phyloP scores from a whole-genome alignment of 2,797 vertebrate species.

The Lithobates sylvaticus region DNA sequence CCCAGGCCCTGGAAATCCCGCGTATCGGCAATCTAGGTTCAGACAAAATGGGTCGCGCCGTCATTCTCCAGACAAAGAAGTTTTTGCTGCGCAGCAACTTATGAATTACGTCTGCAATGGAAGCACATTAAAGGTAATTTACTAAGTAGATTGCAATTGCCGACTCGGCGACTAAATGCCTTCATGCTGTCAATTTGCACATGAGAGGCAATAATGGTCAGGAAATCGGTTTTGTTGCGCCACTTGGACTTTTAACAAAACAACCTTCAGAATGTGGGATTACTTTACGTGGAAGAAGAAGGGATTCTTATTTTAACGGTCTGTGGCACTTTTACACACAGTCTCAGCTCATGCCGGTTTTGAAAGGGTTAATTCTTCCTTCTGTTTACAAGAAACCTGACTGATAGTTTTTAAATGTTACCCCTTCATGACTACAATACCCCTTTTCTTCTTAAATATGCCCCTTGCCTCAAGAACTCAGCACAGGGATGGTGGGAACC shows the following conservation, averaged over 20 bases:
- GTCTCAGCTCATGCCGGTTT: no score
- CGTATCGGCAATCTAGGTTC: not conserved
- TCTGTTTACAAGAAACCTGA: no score
- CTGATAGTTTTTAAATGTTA: no score
- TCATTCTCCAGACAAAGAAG: not conserved
- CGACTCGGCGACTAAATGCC: not conserved
- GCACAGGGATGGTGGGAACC: no score
- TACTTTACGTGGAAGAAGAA: no score
- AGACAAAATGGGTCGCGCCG: not conserved
- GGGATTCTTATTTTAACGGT: no score
- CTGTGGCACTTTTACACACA: no score
- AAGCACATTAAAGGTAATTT: not conserved
- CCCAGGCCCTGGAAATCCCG: not conserved
- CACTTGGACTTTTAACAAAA: not conserved
- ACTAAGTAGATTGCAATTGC: not conserved
- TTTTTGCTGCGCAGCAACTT: not conserved
- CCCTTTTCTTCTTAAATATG: no score
- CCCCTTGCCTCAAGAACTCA: no score
- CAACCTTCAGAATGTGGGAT: no score
- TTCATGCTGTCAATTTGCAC: not conserved
- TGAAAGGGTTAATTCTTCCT: no score
- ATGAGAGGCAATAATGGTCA: not conserved
- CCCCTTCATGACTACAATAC: no score
- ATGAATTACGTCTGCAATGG: not conserved
- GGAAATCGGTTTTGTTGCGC: not conserved